These are phyloP conservation scores for Myotis davidii DNA, from an alignment of 2,113 vertebrate genomes.

Conservation along the genomic window DNA sequence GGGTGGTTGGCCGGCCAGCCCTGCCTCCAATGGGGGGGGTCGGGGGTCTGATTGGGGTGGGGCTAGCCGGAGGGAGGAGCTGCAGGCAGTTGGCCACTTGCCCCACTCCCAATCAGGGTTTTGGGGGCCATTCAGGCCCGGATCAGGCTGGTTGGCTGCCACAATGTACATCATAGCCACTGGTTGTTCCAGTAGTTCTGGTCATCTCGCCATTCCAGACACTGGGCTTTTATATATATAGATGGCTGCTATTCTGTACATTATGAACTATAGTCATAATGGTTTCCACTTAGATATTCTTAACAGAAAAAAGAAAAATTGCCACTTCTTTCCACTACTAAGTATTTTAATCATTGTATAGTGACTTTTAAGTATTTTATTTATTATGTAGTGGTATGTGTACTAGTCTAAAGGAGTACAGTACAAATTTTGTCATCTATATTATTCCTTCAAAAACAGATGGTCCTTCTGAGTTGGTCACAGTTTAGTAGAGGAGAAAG, in stretches of 20 bases:
- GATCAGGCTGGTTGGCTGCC: no score
- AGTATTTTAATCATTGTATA: neutral
- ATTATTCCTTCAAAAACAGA: conserved; percentile 12
- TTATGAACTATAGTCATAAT: neutral
- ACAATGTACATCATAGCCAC: no score
- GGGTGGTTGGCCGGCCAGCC: no score
- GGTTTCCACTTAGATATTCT: neutral
- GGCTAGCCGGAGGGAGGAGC: no score
- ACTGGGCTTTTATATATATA: no score
- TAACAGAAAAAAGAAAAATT: neutral
- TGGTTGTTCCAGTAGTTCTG: no score
- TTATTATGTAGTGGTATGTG: neutral
- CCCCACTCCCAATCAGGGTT: no score
- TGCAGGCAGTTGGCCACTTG: no score
- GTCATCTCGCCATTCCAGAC: no score
- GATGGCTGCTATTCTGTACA: neutral
- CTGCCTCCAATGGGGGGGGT: no score
- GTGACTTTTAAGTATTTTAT: neutral
- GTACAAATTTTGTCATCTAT: conserved; percentile 18
- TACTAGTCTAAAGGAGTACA: neutral
- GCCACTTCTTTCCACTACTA: neutral
- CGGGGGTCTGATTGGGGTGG: no score
- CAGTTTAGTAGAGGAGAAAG: neutral
- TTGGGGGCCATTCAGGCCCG: no score
- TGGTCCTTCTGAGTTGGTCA: neutral